Percentiles rank a stretch among this genome's conserved stretches.
phyloP scores from a whole-genome alignment of 2,888 invertebrate species.

The Volucella zonaria region DNA sequence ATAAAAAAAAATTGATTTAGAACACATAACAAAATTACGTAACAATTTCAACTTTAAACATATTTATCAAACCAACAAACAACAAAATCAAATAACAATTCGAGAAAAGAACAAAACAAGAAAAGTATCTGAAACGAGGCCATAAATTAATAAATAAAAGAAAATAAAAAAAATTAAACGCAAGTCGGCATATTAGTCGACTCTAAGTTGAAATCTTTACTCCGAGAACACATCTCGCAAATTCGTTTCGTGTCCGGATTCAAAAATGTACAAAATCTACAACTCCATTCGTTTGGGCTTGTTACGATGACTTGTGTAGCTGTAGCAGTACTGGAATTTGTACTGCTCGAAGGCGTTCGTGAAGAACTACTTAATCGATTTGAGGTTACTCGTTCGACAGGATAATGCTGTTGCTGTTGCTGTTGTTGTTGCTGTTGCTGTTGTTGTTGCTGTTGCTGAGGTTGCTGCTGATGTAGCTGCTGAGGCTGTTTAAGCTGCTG shows the following conservation, averaged over 20 bases:
- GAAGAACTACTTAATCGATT: constrained; percentile 62
- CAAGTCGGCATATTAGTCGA: constrained; percentile 80
- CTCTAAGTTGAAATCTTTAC: constrained; percentile 82
- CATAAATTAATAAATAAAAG: constrained; percentile 16
- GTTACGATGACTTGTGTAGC: constrained; percentile 78
- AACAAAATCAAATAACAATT: constrained; percentile 58
- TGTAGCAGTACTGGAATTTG: constrained; percentile 53
- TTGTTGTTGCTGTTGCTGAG: constrained; percentile 58
- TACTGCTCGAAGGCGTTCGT: constrained; percentile 67
- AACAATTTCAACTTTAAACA: constrained; percentile 40
- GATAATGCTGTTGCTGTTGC: constrained; percentile 62
- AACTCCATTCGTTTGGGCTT: constrained; percentile 85
- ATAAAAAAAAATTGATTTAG: constrained; percentile 3
- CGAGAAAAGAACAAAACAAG: constrained; percentile 61
- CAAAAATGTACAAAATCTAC: constrained; percentile 87
- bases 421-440: constrained; percentile 64
- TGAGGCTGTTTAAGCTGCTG: constrained; percentile 44
- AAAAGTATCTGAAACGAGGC: constrained; percentile 64
- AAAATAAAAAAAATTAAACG: constrained; percentile 76
- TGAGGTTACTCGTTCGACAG: constrained; percentile 23
- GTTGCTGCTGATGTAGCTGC: constrained; percentile 48
- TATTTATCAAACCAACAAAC: constrained; percentile 32
- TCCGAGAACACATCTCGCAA: constrained; percentile 88
- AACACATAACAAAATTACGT: constrained; percentile 52
- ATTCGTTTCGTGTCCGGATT: constrained; percentile 85